Base-by-base conservation (phyloP, 2,113 vertebrate species). In the Anthoscopus minutus region DNA sequence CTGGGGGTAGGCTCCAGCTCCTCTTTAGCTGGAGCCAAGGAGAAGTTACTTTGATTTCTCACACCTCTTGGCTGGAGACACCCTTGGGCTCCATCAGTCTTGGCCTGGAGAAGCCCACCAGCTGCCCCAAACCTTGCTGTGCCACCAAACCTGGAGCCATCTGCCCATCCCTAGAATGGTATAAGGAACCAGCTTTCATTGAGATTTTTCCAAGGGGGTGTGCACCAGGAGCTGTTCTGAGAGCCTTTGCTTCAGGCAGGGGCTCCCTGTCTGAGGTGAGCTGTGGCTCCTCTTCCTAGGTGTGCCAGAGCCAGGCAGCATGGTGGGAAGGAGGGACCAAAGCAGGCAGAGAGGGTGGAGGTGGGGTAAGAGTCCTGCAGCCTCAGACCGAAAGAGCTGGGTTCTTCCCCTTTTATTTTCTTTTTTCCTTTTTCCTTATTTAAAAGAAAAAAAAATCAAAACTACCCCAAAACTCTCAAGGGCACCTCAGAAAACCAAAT, bases 311-410 rank as follows among this genome's bases (percentile, higher is more conserved):
- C n/a, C 70, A 77, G 80, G 50, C 58, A 93, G 61, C 0, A 0
- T 51, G 35, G 22, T 47, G 93, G 88, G 86, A n/a, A 92, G 15
- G 37, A 91, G 54, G 84, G 66, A 76, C 8, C 42, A 66, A 53
- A 3, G 8, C 64, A 96, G 94, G 73, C 74, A 97, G 96, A 80
- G 69, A 95, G 78, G 86, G 84, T 44, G 61, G 88, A 97, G 92
- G 92, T 27, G 92, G 96, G 94, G 80, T 56, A 81, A 93, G 96
- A 96, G 97, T 96, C 93, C 89, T 89, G 97, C 97, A 97, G 97
- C 96, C 97, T 98, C 97, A 91, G 96, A 97, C 88, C 51, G 96
- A 98, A 98, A 98, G 98, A 98, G 98, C 98, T 98, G 98, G 98
- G 97, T 98, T 97, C 98, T 98, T 98, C 98, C 96, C 58, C 86